Conservation (phyloP, 64 coral and sea anemone genomes). For the Actinia equina region DNA sequence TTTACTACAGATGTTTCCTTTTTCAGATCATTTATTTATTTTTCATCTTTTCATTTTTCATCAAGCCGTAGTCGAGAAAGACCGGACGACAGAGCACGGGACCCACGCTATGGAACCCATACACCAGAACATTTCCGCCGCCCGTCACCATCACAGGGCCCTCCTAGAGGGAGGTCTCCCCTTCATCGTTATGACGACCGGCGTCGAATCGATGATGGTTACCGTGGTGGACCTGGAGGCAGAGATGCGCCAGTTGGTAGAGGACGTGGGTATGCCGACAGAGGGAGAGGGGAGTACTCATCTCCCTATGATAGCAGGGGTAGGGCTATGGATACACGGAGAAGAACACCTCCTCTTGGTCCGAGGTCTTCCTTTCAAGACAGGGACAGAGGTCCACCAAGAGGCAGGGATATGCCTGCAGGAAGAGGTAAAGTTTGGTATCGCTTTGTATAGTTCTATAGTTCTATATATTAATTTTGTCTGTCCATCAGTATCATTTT, state of each 20-base stretch:
- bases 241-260: slow-evolving; percentile 23
- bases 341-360: slow-evolving; percentile 50
- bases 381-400: slow-evolving; percentile 15
- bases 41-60: not conserved
- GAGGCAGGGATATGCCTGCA: slow-evolving; percentile 39
- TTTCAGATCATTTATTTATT: too few species aligned
- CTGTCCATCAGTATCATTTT: not conserved
- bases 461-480: not conserved
- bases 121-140: slow-evolving; percentile 54
- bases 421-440: slow-evolving; percentile 26
- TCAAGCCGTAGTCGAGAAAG: slow-evolving; percentile 45
- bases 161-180: slow-evolving; percentile 22
- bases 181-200: slow-evolving; percentile 58
- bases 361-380: slow-evolving; percentile 24
- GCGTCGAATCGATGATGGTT: slow-evolving; percentile 41
- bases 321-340: slow-evolving; percentile 24
- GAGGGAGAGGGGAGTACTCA: slow-evolving; percentile 41
- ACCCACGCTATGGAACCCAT: slow-evolving; percentile 5
- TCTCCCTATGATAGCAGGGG: slow-evolving; percentile 51
- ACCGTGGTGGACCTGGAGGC: slow-evolving; percentile 33
- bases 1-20: too few species aligned
- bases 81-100: slow-evolving; percentile 37
- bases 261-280: slow-evolving; percentile 21
- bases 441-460: too few species aligned
- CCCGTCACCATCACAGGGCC: slow-evolving; percentile 24